Base-by-base conservation (phyloP, 92 coral and sea anemone genomes). In the Phenganax stokvisi region DNA sequence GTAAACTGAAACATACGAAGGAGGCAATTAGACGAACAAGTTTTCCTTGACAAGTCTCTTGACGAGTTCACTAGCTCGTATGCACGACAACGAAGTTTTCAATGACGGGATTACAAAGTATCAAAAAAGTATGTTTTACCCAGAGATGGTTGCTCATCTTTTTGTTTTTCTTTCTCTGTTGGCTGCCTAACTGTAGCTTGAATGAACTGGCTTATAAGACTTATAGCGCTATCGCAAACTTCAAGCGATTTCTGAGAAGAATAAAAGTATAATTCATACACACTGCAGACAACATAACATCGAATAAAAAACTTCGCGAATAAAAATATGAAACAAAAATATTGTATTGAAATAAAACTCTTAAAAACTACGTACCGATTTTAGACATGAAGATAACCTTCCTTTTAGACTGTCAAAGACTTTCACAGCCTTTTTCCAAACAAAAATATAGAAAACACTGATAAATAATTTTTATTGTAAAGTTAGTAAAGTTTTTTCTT, bases 1-100 rank as follows among this genome's bases (percentile, higher is more conserved):
- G 64, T 89, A 81, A 10, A 87, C 97, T 91, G 71, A 68, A 58
- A 79, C 72, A 53, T 57, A 68, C 30, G 16, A 85, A 12, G 25
- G 44, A 12, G 77, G 2, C 77, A 51, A 54, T 7, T 53, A 37
- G 47, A 37, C 47, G 47, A 37, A 37, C 47, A 37, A 37, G 47
- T 37, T 37, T 37, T 37, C 47, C 47, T 37, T 37, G 47, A 37
- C 47, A 37, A 37, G 47, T 37, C 5, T 37, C 47, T 37, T 37
- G 47, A 37, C 47, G 47, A 37, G 47, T 37, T 37, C 47, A 37
- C 47, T 37, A 1, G 47, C 47, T 37, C 47, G 47, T 37, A 5
- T 37, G 47, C 5, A 37, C 47, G 47, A 37, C 47, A 5, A 37
- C 2, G 3, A 37, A 37, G 47, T 37, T 37, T 5, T 37, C 47